Conservation (phyloP, 2,797 vertebrate genomes). For the Cheirogaleus major region DNA sequence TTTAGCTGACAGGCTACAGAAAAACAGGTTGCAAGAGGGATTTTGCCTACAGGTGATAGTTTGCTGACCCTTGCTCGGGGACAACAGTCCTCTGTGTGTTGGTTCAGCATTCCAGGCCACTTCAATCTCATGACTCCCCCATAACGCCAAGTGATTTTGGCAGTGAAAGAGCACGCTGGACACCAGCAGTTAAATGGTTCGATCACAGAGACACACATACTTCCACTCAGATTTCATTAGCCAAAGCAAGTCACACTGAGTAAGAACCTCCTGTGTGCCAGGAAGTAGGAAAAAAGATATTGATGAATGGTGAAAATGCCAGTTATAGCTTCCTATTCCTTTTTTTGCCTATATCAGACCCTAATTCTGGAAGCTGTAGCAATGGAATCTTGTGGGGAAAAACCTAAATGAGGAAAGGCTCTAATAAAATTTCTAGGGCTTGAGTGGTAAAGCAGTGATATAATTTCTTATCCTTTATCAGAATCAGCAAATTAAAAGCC, state of each 20-base stretch:
- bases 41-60: neutral
- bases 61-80: neutral
- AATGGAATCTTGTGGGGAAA: neutral
- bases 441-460: neutral
- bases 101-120: rapidly evolving
- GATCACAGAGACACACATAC: neutral
- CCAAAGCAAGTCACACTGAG: neutral
- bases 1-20: neutral
- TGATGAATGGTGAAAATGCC: neutral
- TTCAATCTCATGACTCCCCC: neutral
- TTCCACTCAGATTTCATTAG: neutral
- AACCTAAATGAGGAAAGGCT: neutral
- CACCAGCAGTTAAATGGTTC: neutral
- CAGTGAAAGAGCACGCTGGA: neutral
- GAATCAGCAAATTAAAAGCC: neutral
- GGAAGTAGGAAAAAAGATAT: neutral
- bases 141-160: neutral
- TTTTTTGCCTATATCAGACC: neutral
- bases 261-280: neutral
- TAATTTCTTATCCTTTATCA: neutral
- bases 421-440: neutral
- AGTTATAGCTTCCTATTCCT: neutral
- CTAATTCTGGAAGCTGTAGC: neutral
- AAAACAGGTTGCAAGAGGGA: neutral
- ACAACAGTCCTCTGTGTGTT: neutral